Evolutionary conservation across 23 tunicate genomes (phyloP).

Genomic region (Halocynthia roretzi): DNA sequence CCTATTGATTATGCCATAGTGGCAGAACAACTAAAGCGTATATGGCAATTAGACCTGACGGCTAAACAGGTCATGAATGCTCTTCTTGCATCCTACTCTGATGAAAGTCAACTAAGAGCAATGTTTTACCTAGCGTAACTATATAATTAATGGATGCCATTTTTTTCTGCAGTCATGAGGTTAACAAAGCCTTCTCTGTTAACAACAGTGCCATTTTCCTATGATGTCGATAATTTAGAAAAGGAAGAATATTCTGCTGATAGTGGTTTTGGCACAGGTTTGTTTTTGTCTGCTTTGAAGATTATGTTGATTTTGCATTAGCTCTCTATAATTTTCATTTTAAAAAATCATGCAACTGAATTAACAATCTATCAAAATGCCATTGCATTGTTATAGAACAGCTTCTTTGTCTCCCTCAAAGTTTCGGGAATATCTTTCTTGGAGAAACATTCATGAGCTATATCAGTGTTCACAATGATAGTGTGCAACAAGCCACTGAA

Average conservation of each 20-base stretch:
- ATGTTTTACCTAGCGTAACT: background rate
- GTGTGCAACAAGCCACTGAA: constrained; percentile 38
- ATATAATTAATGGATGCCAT: background rate
- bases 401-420: constrained; percentile 62
- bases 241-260: background rate
- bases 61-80: too few relatives aligned
- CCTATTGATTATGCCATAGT: too few relatives aligned
- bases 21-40: too few relatives aligned
- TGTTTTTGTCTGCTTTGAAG: too few relatives aligned
- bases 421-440: constrained; percentile 87
- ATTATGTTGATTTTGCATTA: too few relatives aligned
- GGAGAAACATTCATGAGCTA: constrained; percentile 95
- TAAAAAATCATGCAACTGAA: too few relatives aligned
- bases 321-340: too few relatives aligned
- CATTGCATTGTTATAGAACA: constrained; percentile 20
- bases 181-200: constrained; percentile 70
- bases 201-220: constrained; percentile 22
- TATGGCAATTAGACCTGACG: too few relatives aligned
- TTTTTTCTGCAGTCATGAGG: constrained; percentile 44
- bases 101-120: too few relatives aligned
- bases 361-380: too few relatives aligned
- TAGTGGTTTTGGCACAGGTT: background rate
- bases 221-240: constrained; percentile 26
- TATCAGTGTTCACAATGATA: constrained; percentile 82
- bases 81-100: too few relatives aligned